Base-by-base conservation (phyloP, 1,140 invertebrate genomes). In the Bicyclus anynana region DNA sequence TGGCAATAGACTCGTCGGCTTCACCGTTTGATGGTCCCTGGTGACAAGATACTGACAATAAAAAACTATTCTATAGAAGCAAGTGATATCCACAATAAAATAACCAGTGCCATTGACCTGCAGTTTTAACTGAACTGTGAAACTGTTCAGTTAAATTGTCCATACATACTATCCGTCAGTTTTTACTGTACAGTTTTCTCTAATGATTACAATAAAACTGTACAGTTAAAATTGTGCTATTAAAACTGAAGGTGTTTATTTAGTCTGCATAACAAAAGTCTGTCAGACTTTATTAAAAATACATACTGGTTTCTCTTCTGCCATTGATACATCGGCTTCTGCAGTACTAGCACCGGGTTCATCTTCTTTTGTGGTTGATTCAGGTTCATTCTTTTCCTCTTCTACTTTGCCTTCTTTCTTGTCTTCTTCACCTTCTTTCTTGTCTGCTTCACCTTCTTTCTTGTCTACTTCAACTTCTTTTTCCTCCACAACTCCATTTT, bases 1-100 rank as follows among this genome's bases (percentile, higher is more conserved):
- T 78, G 4, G 72, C 72, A 35, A 82, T 73, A 6, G 82, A 77
- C 26, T 89, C 83, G 48, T 84, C 87, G 56, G 63, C 72, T 9
- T 79, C 80, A 7, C 82, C 82, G 26, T 86, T 89, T 26, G 87
- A 86, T 12, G 81, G 69, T 4, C 72, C 67, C 84, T 87, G 49
- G 18, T 27, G 47, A 60, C 56, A 62, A 53, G 37, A 46, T 53
- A 46, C 12, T 40, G 4, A 27, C 4, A 0, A 7, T 27, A 27
- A 1, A 27, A 27, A 7, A 27, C 5, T 27, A 9, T 27, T 27
- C n/a, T n/a, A n/a, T n/a, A n/a, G n/a, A n/a, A n/a, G n/a, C n/a
- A n/a, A n/a, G n/a, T n/a, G n/a, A n/a, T n/a, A n/a, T n/a, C n/a
- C n/a, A n/a, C n/a, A n/a, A n/a, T n/a, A n/a, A n/a, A n/a, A n/a